phyloP scores from a whole-genome alignment of 2,888 invertebrate genomes.

The Melinopterus prodromus region DNA sequence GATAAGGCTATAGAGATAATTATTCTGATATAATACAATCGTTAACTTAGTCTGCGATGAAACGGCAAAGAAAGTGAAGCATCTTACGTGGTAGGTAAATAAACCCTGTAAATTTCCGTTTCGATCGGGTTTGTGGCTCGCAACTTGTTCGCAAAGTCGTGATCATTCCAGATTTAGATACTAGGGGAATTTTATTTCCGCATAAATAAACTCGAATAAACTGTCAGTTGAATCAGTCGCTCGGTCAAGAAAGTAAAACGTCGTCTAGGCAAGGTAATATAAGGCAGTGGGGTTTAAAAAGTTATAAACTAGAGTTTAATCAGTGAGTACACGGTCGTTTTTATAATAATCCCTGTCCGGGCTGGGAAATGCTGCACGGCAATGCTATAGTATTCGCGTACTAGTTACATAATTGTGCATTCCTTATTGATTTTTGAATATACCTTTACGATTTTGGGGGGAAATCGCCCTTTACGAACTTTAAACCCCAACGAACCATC shows the following conservation, averaged over 20 bases:
- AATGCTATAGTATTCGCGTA: slow-evolving; percentile 8
- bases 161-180: background rate
- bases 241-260: slow-evolving; percentile 29
- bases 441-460: slow-evolving; percentile 8
- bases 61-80: background rate
- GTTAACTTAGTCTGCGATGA: background rate
- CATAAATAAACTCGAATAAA: slow-evolving; percentile 36
- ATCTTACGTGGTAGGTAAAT: background rate
- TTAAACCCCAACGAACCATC: background rate
- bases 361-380: background rate
- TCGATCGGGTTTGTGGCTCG: background rate
- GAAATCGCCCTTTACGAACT: background rate
- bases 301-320: background rate
- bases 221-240: slow-evolving; percentile 37
- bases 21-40: background rate
- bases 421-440: slow-evolving; percentile 7
- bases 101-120: background rate
- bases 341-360: slow-evolving; percentile 5
- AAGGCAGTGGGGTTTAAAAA: background rate
- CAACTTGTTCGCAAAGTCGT: background rate
- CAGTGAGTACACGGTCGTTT: background rate
- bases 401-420: slow-evolving; percentile 11
- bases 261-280: slow-evolving; percentile 11
- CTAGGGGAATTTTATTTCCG: slow-evolving; percentile 37
- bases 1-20: background rate